Evolutionary conservation across 2,797 vertebrate species (phyloP).

Genomic region (Sarcophilus harrisii): DNA sequence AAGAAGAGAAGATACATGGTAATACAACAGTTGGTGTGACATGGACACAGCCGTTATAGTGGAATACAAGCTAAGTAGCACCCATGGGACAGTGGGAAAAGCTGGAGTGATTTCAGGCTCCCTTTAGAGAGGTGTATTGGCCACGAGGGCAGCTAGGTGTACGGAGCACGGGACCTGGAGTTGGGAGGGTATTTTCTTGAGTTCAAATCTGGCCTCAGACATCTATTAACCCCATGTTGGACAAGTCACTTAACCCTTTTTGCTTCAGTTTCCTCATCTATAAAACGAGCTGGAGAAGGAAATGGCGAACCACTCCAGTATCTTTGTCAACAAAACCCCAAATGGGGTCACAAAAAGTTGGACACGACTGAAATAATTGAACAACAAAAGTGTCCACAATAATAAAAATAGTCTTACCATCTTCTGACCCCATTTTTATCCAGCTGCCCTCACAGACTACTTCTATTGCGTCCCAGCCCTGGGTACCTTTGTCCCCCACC

Average conservation of each 20-base stretch:
- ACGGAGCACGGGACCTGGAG: background rate
- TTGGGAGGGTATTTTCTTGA: background rate
- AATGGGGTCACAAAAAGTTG: background rate
- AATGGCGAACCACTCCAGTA: background rate
- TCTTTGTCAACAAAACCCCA: background rate
- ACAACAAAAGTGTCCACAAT: background rate
- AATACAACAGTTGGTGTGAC: background rate
- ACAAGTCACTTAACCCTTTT: background rate
- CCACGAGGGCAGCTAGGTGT: background rate
- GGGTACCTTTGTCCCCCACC: background rate
- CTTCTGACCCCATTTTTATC: background rate
- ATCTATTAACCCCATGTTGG: background rate
- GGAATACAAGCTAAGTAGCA: background rate
- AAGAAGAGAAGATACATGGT: background rate
- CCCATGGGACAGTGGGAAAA: background rate
- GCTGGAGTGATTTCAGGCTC: background rate
- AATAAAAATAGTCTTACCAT: background rate
- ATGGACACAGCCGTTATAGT: background rate
- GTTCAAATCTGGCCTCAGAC: background rate
- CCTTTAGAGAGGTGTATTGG: background rate
- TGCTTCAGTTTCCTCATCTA: background rate
- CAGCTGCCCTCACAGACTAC: background rate
- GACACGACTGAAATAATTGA: background rate
- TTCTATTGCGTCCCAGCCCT: background rate
- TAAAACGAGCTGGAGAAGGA: background rate